Base-by-base conservation (phyloP, 1,140 invertebrate genomes). In the Anadara kagoshimensis region DNA sequence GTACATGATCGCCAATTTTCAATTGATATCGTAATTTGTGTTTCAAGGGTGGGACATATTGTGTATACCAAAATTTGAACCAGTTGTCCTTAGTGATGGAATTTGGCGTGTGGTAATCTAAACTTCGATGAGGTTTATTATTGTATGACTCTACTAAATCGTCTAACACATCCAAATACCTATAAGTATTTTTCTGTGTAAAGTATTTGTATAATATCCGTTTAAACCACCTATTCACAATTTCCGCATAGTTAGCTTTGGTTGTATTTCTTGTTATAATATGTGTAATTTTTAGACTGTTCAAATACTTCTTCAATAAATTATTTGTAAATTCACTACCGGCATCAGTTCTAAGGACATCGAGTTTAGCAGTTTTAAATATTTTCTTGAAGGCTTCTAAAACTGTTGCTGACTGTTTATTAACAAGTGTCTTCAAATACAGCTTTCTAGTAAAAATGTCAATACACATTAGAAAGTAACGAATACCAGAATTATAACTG, bases 1-100 rank as follows among this genome's bases (percentile, higher is more conserved):
- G 56, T 24, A 76, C 75, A 3, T 56, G 5, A 45, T 76, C 65
- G n/a, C 65, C 65, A 24, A 72, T 51, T 67, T 68, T 76, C 18
- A 53, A 72, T 26, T 57, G 56, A 49, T 58, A 72, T 59, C 11
- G 22, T 1, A 18, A 29, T n/a, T 49, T 49, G 2, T 12, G 2
- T 36, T 36, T 36, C 29, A 36, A 2, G 2, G 29, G 29, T 7
- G 29, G 29, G 2, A 36, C 29, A 36, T 36, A 36, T 36, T 36
- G 29, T 36, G 29, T 36, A 3, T 36, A n/a, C n/a, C n/a, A n/a
- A n/a, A n/a, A n/a, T n/a, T n/a, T n/a, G n/a, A n/a, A n/a, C n/a
- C n/a, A n/a, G n/a, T n/a, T n/a, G n/a, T n/a, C n/a, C n/a, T n/a
- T n/a, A n/a, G n/a, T n/a, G n/a, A n/a, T n/a, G n/a, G n/a, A n/a